Conservation (phyloP, 2,113 vertebrate species). For the Alethe diademata region DNA sequence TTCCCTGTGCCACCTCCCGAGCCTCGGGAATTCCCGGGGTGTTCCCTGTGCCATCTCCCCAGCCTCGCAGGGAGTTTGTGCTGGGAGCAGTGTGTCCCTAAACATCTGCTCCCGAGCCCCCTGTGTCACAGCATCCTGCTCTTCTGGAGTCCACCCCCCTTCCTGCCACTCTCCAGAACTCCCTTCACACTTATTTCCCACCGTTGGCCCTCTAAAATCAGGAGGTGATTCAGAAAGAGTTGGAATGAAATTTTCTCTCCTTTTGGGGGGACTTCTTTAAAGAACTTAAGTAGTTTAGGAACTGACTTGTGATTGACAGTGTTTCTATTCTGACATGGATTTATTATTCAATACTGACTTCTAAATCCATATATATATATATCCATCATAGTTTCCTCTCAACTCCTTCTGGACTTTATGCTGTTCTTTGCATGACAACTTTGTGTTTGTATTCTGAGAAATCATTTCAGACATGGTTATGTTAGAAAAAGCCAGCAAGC, state of each 20-base stretch:
- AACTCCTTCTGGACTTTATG: neutral
- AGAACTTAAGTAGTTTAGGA: neutral
- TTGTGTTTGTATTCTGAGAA: neutral
- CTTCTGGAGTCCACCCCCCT: fast-evolving
- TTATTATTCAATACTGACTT: neutral
- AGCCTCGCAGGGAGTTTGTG: fast-evolving
- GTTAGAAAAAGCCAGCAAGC: neutral
- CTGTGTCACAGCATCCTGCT: neutral
- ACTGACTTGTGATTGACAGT: neutral
- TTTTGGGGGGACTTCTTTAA: neutral
- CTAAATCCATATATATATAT: neutral
- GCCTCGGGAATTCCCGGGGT: no score
- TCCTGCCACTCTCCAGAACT: neutral
- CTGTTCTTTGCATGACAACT: neutral
- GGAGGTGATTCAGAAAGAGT: neutral
- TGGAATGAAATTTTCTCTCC: neutral
- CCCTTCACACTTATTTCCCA: neutral
- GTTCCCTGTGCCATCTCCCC: fast-evolving
- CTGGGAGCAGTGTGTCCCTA: fast-evolving
- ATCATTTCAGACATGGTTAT: neutral
- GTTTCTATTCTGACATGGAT: neutral
- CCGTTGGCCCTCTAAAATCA: neutral
- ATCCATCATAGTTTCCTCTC: neutral
- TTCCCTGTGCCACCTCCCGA: no score
- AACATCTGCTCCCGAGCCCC: neutral